phyloP scores from a whole-genome alignment of 1,140 invertebrate species.

The Drosophila bocki region DNA sequence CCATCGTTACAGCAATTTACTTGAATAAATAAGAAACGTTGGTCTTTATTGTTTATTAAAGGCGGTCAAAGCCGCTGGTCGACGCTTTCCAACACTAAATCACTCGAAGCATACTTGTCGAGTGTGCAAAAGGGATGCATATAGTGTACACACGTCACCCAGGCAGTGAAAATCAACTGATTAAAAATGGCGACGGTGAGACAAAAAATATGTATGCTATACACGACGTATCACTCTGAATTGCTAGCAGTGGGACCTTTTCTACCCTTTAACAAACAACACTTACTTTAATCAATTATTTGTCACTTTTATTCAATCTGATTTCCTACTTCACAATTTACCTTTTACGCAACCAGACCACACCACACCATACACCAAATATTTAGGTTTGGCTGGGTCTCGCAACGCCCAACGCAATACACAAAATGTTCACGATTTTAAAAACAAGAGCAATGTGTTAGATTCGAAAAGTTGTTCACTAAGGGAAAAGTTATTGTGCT shows the following conservation, averaged over 20 bases:
- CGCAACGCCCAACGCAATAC: constrained; percentile 21
- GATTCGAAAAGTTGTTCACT: constrained; percentile 4
- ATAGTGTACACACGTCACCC: constrained; percentile 48
- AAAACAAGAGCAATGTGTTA: not conserved
- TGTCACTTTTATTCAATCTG: too few species aligned
- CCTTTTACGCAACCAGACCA: constrained; percentile 76
- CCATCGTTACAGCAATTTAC: constrained; percentile 65
- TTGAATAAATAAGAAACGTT: constrained; percentile 11
- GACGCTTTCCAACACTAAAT: constrained; percentile 59
- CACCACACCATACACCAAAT: constrained; percentile 49
- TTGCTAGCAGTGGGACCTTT: constrained; percentile 1
- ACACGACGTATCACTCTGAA: constrained; percentile 40
- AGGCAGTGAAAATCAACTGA: constrained; percentile 65
- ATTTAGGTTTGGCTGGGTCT: constrained; percentile 16
- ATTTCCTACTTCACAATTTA: constrained; percentile 41
- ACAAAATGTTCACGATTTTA: constrained; percentile 10
- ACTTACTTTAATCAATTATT: not conserved
- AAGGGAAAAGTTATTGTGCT: constrained; percentile 2
- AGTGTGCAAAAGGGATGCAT: constrained; percentile 46
- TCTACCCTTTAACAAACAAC: not conserved
- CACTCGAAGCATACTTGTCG: constrained; percentile 15
- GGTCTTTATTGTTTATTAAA: constrained; percentile 20
- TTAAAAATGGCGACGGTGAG: constrained; percentile 81
- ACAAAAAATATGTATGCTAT: constrained; percentile 71
- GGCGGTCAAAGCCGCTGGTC: constrained; percentile 24